Base-by-base conservation (phyloP, 2,113 vertebrate species). In the Seriola dumerili region DNA sequence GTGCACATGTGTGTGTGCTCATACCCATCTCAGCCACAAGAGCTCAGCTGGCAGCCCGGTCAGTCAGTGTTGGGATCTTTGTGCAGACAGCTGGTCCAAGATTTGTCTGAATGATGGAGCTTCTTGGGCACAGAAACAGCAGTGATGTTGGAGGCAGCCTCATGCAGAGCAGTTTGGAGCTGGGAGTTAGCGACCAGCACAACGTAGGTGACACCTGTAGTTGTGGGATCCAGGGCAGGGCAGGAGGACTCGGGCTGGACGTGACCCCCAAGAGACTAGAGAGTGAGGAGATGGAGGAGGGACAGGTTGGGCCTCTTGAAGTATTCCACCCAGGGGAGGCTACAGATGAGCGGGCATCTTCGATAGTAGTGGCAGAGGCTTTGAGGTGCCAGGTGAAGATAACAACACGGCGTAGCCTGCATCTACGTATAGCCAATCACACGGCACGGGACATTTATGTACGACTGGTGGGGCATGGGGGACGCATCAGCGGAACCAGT, bases 381-480 rank as follows among this genome's bases (percentile, higher is more conserved):
- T 94, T 98, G 92, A 97, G 97, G 93, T 98, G 97, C 90, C 96
- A 97, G 92, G 96, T 99, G 91, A 99, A 96, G 96, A 98, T 99
- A 91, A 97, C 96, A 73, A 98, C 97, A 19, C 96, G 95, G 42
- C 94, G 94, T 87, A 98, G 94, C 85, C 95, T 99, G 86, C 96
- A 96, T 84, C 92, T 99, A 66, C 95, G 96, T 21, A 96, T 99
- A 95, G 96, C 97, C 91, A 99, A 99, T 91, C 96, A 98, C 93
- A 99, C 97, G 34, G 93, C 89, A 64, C 95, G 95, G 84, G 96
- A 97, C 42, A 96, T 99, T 64, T 97, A 96, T 70, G 93, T 99
- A 73, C 96, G 97, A 58, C 94, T 99, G 84, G 95, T 99, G 76
- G 96, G 96, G 44, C 96, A 97, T 38, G 95, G 97, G 57, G 95